A percentile compares a stretch with the other conserved stretches of the same genome.
phyloP scores from a whole-genome alignment of 92 coral and sea anemone species.

The Porites divaricata region DNA sequence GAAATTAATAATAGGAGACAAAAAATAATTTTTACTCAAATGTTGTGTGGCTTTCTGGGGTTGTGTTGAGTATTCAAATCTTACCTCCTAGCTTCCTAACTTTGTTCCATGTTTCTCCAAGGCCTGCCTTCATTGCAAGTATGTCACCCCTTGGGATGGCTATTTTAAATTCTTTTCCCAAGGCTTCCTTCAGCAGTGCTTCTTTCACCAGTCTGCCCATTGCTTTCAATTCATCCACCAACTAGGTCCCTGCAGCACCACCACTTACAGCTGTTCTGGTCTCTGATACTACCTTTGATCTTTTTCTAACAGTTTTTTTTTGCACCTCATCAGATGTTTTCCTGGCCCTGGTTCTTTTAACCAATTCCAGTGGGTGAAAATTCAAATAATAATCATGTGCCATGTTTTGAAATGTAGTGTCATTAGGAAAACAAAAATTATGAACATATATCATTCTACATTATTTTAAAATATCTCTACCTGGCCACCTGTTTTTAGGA shows the following conservation, averaged over 20 bases:
- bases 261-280: conserved; percentile 53
- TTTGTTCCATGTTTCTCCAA: conserved; percentile 40
- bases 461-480: conserved; percentile 29
- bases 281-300: conserved; percentile 39
- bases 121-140: conserved; percentile 51
- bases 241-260: conserved; percentile 43
- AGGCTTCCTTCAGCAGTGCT: conserved; percentile 39
- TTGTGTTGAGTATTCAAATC: too few species aligned
- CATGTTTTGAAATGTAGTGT: neutral
- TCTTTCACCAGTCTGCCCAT: conserved; percentile 19
- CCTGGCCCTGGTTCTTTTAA: conserved; percentile 44
- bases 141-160: conserved; percentile 47
- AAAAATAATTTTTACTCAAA: neutral
- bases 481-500: conserved; percentile 53
- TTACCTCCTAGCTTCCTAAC: neutral
- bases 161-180: conserved; percentile 54
- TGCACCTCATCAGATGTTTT: conserved; percentile 30
- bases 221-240: conserved; percentile 28
- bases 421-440: neutral
- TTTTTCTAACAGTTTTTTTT: conserved; percentile 26
- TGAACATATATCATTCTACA: neutral
- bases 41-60: too few species aligned
- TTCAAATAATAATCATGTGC: neutral
- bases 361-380: conserved; percentile 53
- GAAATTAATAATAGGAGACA: neutral